phyloP scores from a whole-genome alignment of 1,140 invertebrate species.

The Drosophila erecta region DNA sequence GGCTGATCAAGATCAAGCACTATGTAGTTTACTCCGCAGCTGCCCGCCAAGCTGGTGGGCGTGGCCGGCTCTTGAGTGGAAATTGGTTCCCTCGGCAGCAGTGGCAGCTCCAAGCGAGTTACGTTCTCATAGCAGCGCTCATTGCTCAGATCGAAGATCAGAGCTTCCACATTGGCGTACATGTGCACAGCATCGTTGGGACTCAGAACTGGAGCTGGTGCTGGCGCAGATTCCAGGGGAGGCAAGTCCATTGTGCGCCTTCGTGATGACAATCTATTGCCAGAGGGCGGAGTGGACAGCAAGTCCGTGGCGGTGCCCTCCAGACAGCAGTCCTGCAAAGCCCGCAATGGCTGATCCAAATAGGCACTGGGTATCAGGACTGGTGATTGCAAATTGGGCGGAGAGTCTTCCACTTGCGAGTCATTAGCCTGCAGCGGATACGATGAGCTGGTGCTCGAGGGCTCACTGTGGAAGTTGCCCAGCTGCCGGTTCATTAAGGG shows the following conservation, averaged over 20 bases:
- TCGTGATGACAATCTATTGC: slow-evolving; percentile 21
- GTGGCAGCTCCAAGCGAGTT: slow-evolving; percentile 60
- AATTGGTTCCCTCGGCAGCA: slow-evolving; percentile 45
- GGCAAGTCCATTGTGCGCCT: slow-evolving; percentile 71
- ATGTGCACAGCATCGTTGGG: slow-evolving; percentile 60
- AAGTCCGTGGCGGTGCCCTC: slow-evolving; percentile 69
- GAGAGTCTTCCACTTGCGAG: slow-evolving; percentile 84
- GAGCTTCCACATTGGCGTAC: slow-evolving; percentile 74
- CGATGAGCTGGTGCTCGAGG: slow-evolving; percentile 7
- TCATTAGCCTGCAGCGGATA: slow-evolving; percentile 12
- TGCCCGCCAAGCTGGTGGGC: slow-evolving; percentile 35
- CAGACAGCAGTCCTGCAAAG: slow-evolving; percentile 67
- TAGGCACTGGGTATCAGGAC: slow-evolving; percentile 65
- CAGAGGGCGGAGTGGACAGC: slow-evolving; percentile 25
- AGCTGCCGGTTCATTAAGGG: slow-evolving; percentile 45
- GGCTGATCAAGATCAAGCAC: slow-evolving; percentile 80
- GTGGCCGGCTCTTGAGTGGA: slow-evolving; percentile 39
- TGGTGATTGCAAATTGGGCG: slow-evolving; percentile 84
- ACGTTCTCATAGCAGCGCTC: slow-evolving; percentile 79
- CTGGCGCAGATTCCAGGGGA: slow-evolving; percentile 84
- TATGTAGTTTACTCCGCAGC: slow-evolving; percentile 75
- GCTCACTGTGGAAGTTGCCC: slow-evolving; percentile 17
- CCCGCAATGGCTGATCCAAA: slow-evolving; percentile 66
- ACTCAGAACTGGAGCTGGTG: slow-evolving; percentile 27
- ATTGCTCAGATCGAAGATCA: slow-evolving; percentile 45